These are phyloP conservation scores for Drosophila lutescens DNA, from an alignment of 2,888 invertebrate genomes.

Conservation along the genomic window DNA sequence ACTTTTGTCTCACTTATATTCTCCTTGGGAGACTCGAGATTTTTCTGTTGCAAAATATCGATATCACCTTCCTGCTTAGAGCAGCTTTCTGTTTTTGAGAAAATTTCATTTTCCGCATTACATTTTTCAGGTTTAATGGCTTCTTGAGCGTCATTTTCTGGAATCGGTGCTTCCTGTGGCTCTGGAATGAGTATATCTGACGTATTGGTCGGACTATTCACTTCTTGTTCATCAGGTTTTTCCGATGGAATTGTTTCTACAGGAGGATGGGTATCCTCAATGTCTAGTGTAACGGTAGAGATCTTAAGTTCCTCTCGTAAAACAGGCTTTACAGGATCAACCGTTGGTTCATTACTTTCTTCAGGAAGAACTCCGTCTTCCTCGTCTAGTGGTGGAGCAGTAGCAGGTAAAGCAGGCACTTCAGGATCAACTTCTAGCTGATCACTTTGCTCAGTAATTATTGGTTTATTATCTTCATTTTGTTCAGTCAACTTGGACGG, in stretches of 20 bases:
- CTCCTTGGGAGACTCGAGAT: conserved; percentile 7
- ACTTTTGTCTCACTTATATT: neutral
- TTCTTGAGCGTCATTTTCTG: neutral
- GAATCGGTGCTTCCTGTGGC: neutral
- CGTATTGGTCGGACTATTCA: conserved; percentile 1
- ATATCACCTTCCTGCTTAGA: conserved; percentile 1
- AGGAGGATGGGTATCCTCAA: conserved; percentile 1
- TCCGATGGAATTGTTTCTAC: neutral
- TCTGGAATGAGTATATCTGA: neutral
- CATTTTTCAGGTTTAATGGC: conserved; percentile 4
- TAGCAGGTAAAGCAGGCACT: neutral
- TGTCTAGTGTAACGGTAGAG: neutral
- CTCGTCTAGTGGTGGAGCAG: neutral
- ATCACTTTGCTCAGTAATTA: conserved; percentile 10
- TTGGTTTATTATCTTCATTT: conserved; percentile 6
- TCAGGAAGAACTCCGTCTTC: neutral
- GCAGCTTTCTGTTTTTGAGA: conserved; percentile 3
- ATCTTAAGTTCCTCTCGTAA: neutral
- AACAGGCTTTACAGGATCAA: neutral
- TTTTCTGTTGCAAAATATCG: neutral
- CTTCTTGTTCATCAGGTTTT: conserved; percentile 5
- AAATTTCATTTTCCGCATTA: conserved; percentile 9
- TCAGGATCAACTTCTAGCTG: neutral
- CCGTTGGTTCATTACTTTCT: neutral
- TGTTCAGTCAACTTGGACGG: conserved; percentile 11